Conservation (phyloP, 2,113 vertebrate species). For the Psilopogon haemacephalus region DNA sequence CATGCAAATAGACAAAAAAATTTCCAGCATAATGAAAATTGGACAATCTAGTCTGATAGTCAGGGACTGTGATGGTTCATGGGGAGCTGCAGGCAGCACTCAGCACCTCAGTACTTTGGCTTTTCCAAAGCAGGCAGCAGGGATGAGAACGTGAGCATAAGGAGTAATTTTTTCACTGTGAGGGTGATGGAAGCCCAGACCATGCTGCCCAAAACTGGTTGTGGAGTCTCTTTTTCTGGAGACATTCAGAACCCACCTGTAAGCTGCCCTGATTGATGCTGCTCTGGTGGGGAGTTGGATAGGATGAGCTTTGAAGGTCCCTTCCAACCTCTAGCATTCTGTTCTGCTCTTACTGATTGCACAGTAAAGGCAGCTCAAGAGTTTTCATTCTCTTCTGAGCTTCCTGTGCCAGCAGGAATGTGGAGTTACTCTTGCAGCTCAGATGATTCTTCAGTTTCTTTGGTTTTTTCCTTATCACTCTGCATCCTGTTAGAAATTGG, state of each 20-base stretch:
- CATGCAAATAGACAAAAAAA: not conserved
- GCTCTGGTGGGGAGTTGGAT: too few relatives aligned
- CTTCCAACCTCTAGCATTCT: too few relatives aligned
- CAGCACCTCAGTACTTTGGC: not conserved
- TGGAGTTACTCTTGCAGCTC: not conserved
- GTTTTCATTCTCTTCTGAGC: not conserved
- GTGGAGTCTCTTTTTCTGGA: too few relatives aligned
- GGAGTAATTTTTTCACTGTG: too few relatives aligned
- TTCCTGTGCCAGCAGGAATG: not conserved
- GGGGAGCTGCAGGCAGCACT: not conserved
- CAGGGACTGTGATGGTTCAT: not conserved
- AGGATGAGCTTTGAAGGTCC: too few relatives aligned
- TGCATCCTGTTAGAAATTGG: not conserved
- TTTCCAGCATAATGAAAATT: not conserved
- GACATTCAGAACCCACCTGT: too few relatives aligned
- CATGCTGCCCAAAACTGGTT: too few relatives aligned
- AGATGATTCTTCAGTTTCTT: not conserved
- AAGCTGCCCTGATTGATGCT: too few relatives aligned
- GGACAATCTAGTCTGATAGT: not conserved
- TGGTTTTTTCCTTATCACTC: not conserved
- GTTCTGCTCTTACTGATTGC: not conserved
- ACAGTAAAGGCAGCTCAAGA: not conserved
- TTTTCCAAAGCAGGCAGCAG: not conserved
- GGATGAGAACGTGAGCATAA: not conserved
- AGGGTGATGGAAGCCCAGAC: too few relatives aligned